These are phyloP conservation scores for Ptilonorhynchus violaceus DNA, from an alignment of 2,113 vertebrate species.

Conservation along the genomic window DNA sequence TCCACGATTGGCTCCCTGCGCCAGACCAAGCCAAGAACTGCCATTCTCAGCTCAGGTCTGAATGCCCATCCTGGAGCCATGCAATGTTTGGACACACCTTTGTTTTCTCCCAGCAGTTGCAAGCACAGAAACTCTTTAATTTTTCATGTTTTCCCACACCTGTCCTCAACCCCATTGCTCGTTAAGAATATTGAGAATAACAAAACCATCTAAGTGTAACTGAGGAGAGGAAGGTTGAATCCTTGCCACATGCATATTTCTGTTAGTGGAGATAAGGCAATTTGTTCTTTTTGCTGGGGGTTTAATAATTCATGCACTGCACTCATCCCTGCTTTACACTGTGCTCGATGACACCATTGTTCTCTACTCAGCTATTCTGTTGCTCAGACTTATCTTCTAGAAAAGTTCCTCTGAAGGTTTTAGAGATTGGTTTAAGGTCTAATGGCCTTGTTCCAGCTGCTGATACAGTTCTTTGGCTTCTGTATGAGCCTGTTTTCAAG, in stretches of 20 bases:
- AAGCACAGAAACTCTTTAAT: not conserved
- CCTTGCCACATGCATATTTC: not conserved
- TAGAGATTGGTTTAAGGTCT: constrained; percentile 35
- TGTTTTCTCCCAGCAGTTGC: not conserved
- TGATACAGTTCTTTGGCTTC: constrained; percentile 38
- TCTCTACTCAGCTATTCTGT: constrained; percentile 1
- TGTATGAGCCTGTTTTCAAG: not conserved
- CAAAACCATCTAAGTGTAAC: not conserved
- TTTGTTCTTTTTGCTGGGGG: not conserved
- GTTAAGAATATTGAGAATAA: not conserved
- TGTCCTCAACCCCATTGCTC: not conserved
- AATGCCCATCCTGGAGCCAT: not conserved
- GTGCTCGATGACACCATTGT: not conserved
- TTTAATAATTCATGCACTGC: constrained; percentile 22
- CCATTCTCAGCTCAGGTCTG: constrained; percentile 86
- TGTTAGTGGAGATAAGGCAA: not conserved
- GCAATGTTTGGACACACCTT: not conserved
- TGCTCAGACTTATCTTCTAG: constrained; percentile 8
- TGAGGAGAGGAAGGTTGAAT: not conserved
- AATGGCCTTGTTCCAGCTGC: constrained; percentile 58
- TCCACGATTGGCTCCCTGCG: constrained; percentile 72
- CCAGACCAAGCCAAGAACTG: constrained; percentile 79
- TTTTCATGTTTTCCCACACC: not conserved
- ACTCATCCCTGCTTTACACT: not conserved
- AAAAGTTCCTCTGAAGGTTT: constrained; percentile 45